Base-by-base conservation (phyloP, 2,888 invertebrate species). In the Drosophila planitibia region DNA sequence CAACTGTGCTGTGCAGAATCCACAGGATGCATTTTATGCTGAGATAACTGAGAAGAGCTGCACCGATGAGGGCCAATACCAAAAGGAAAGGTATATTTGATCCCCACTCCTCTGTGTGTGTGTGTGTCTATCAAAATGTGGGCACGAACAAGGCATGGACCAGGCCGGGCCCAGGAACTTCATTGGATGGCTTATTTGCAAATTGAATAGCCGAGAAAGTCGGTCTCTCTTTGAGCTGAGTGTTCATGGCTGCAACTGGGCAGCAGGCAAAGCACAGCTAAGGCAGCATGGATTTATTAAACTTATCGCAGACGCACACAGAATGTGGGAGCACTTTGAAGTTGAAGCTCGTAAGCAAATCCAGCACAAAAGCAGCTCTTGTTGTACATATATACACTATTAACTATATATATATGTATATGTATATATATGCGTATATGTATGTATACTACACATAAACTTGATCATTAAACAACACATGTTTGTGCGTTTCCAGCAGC, bases 391-490 rank as follows among this genome's bases (percentile, higher is more conserved):
- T n/a, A 33, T 41, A 41, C 37, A 37, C 16, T n/a, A 41, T 35
- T 35, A 35, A 35, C 14, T 16, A 30, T 19, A 19, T 39, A 25
- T 35, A 25, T 3, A n/a, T 51, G 30, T 51, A 22, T 54, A 14
- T 25, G 16, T 28, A 47, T n/a, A 19, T 16, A 12, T n/a, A 12
- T 14, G 1, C 25, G 0, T 44, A 19, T 55, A 1, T 55, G 0
- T 33, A 4, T 33, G 32, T 14, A 60, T 22, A 30, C 19, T n/a
- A 30, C 1, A 25, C 65, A 63, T 73, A 70, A 80, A 62, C 70
- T 73, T 61, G 64, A 68, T 72, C 79, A 72, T 70, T 75, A 64
- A 76, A 62, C 62, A 70, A 75, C 73, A 81, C 68, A 76, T 76
- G 77, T 76, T 66, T 74, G 62, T 65, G 74, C 66, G 59, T 39